phyloP scores from a whole-genome alignment of 2,797 vertebrate genomes.

The Antennarius maculatus region DNA sequence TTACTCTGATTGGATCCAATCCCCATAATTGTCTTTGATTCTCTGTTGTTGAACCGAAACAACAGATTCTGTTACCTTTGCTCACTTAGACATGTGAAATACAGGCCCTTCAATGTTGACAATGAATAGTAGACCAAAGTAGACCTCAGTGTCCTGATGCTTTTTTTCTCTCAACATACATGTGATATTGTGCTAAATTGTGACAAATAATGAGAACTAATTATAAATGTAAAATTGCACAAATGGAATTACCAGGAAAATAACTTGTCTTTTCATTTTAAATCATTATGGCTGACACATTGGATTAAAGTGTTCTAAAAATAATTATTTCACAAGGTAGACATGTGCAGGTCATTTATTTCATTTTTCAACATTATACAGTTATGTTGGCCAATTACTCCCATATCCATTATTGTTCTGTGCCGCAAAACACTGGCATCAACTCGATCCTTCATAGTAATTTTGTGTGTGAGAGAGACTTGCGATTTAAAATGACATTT shows the following conservation, averaged over 20 bases:
- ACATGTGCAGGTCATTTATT: neutral
- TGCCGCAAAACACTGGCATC: conserved; percentile 14
- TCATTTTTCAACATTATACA: neutral
- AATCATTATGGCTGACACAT: neutral
- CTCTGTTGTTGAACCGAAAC: conserved; percentile 17
- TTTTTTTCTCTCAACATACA: conserved; percentile 1
- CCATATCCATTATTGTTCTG: neutral
- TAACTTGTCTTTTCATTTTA: neutral
- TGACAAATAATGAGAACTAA: neutral
- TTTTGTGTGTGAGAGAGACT: neutral
- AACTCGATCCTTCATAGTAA: conserved; percentile 23
- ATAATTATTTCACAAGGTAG: neutral
- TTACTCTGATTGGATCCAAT: conserved; percentile 55
- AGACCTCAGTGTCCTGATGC: conserved; percentile 22
- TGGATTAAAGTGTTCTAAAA: neutral
- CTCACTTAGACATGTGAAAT: conserved; percentile 18
- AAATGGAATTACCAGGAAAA: neutral
- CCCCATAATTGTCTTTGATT: conserved; percentile 25
- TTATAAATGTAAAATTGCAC: neutral
- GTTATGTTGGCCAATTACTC: neutral
- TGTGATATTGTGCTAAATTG: neutral
- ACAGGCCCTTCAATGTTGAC: conserved; percentile 9
- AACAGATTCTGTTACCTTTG: conserved; percentile 7
- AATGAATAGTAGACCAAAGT: conserved; percentile 50
- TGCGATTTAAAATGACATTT: neutral